phyloP scores from a whole-genome alignment of 1,140 invertebrate species.

The Formica selysi region DNA sequence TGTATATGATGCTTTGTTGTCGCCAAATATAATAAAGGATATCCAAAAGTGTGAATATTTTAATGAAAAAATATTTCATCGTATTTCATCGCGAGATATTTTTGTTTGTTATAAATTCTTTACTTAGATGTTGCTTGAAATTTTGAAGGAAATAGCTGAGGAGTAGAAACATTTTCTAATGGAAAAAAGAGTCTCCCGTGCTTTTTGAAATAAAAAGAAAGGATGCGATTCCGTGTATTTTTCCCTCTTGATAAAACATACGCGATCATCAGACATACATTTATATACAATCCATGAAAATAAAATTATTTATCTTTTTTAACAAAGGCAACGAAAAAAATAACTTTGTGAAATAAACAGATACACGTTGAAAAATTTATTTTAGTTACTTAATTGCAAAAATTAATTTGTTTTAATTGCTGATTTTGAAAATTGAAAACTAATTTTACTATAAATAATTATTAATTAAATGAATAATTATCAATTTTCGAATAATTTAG shows the following conservation, averaged over 20 bases:
- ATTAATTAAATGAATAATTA: neutral
- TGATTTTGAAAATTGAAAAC: neutral
- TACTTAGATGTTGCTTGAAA: too few relatives aligned
- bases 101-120: neutral
- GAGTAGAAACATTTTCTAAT: neutral
- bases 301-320: neutral
- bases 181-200: neutral
- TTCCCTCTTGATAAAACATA: too few relatives aligned
- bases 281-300: neutral
- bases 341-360: neutral
- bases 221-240: neutral
- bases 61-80: neutral
- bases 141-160: too few relatives aligned
- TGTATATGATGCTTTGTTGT: neutral
- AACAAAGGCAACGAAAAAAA: neutral
- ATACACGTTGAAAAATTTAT: neutral
- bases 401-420: neutral
- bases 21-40: neutral
- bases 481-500: neutral
- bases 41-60: neutral
- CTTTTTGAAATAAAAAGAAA: neutral
- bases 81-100: neutral
- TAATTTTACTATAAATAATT: neutral
- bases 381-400: neutral
- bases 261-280: too few relatives aligned